A percentile compares a stretch with the other conserved stretches of the same genome.
These are phyloP conservation scores for Falco peregrinus DNA, from an alignment of 2,797 vertebrate genomes.

Conservation along the genomic window DNA sequence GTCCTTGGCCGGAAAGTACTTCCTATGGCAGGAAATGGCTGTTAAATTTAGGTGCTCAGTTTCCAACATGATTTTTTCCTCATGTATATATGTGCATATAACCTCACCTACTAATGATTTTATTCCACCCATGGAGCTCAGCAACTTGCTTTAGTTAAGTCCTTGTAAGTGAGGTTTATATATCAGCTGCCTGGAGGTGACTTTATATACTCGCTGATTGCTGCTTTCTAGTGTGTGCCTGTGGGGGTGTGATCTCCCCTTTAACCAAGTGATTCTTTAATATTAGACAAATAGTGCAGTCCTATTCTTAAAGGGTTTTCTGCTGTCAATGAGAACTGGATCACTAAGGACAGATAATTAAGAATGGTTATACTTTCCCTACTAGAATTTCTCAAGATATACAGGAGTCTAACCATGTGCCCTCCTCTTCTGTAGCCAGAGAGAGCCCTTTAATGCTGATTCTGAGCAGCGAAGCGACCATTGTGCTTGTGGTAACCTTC, in stretches of 20 bases:
- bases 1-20: neutral
- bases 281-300: neutral
- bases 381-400: neutral
- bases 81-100: neutral
- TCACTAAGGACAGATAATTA: neutral
- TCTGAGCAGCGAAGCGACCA: neutral
- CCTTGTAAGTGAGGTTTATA: neutral
- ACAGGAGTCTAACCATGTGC: neutral
- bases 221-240: neutral
- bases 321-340: neutral
- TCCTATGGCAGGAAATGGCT: neutral
- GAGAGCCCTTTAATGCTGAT: neutral
- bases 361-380: neutral
- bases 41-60: neutral
- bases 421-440: neutral
- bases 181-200: neutral
- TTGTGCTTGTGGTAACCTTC: neutral
- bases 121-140: neutral
- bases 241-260: neutral
- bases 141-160: neutral
- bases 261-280: neutral
- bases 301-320: neutral
- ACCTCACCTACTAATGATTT: neutral
- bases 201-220: neutral
- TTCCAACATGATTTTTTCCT: neutral